Evolutionary conservation across 1,140 invertebrate genomes (phyloP).

Genomic region (Andrena cerasifolii): DNA sequence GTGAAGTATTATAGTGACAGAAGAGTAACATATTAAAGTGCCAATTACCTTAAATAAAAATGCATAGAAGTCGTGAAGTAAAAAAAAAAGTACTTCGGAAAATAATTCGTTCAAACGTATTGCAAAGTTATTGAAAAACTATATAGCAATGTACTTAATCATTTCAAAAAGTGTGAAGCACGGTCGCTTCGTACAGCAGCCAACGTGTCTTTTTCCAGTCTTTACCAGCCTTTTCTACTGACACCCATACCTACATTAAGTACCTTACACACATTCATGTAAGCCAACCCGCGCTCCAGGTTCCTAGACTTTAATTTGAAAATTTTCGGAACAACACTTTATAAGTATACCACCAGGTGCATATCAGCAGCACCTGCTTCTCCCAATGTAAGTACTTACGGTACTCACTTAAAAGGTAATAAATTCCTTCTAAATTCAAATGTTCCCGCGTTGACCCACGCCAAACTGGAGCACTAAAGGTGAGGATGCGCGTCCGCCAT

Average conservation of each 20-base stretch:
- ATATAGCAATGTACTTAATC: slow-evolving; percentile 36
- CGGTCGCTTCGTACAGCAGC: slow-evolving; percentile 30
- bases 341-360: background rate
- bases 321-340: background rate
- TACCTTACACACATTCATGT: background rate
- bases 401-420: background rate
- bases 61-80: background rate
- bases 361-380: too few relatives aligned
- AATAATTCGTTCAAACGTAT: background rate
- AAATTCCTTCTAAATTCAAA: background rate
- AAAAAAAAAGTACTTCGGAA: background rate
- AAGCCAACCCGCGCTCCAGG: background rate
- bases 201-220: slow-evolving; percentile 41
- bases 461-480: too few relatives aligned
- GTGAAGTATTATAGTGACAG: background rate
- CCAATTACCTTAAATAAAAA: slow-evolving; percentile 34
- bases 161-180: slow-evolving; percentile 46
- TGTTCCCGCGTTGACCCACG: too few relatives aligned
- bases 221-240: background rate
- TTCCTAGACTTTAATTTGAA: background rate
- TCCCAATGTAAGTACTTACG: too few relatives aligned
- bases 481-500: too few relatives aligned
- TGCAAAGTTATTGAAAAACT: slow-evolving; percentile 19
- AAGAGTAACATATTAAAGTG: slow-evolving; percentile 1
- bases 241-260: background rate